Conservation (phyloP, 2,888 invertebrate genomes). For the Dasypolia templi region DNA sequence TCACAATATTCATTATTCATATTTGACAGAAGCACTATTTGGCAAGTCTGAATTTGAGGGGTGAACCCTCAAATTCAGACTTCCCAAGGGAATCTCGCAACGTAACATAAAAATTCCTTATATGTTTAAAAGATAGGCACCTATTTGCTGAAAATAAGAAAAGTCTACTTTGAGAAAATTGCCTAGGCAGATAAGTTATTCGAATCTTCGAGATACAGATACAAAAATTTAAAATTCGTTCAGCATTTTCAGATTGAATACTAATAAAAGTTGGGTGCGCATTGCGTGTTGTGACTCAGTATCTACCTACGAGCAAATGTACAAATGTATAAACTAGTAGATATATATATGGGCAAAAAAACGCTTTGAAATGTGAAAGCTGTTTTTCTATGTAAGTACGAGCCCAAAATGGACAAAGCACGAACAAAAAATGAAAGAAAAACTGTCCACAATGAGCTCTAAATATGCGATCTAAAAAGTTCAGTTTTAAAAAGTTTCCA, state of each 20-base stretch:
- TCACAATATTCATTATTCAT: conserved; percentile 66
- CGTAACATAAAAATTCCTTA: conserved; percentile 51
- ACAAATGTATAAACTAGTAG: too few relatives aligned
- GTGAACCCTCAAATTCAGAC: conserved; percentile 46
- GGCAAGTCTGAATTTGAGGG: too few relatives aligned
- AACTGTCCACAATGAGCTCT: conserved; percentile 17
- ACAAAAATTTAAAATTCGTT: conserved; percentile 58
- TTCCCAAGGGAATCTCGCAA: conserved; percentile 58
- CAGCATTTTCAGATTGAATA: conserved; percentile 55
- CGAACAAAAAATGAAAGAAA: conserved; percentile 27
- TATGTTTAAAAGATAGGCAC: conserved; percentile 50
- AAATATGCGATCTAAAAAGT: not conserved
- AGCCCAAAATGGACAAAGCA: conserved; percentile 29
- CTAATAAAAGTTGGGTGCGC: conserved; percentile 34
- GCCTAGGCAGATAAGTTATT: conserved; percentile 52
- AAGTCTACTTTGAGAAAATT: conserved; percentile 54
- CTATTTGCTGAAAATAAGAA: conserved; percentile 54
- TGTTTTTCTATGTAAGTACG: conserved; percentile 31
- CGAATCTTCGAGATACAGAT: conserved; percentile 44
- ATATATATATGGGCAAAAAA: too few relatives aligned
- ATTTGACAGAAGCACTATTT: conserved; percentile 59
- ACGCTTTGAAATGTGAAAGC: conserved; percentile 34
- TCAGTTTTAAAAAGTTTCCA: not conserved
- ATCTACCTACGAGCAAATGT: not conserved
- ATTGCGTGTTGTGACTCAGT: conserved; percentile 39